Percentiles rank a stretch among this genome's conserved stretches.
Evolutionary conservation across 2,888 invertebrate species (phyloP).

Genomic region (Eupithecia vulgata): DNA sequence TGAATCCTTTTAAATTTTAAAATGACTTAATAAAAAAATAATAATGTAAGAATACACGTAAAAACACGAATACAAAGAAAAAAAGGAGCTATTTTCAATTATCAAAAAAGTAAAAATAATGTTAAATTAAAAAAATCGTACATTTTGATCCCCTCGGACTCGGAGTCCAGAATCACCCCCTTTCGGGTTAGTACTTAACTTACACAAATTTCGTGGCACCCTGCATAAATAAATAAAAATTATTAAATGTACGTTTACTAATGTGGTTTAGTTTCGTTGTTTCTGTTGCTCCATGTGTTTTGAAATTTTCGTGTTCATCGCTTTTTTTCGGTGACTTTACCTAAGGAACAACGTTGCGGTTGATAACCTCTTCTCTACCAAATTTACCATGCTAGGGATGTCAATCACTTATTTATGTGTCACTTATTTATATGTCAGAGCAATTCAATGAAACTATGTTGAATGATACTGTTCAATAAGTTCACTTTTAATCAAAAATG

Average conservation of each 20-base stretch:
- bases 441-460: neutral
- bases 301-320: neutral
- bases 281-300: neutral
- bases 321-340: neutral
- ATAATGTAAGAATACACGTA: too few relatives aligned
- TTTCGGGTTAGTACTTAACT: too few relatives aligned
- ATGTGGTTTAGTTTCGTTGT: neutral
- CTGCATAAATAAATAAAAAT: too few relatives aligned
- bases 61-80: too few relatives aligned
- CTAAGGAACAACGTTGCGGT: neutral
- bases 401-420: neutral
- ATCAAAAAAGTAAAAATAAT: too few relatives aligned
- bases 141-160: too few relatives aligned
- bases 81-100: too few relatives aligned
- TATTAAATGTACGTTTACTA: neutral
- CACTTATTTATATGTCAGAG: neutral
- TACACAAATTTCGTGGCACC: too few relatives aligned
- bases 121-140: too few relatives aligned
- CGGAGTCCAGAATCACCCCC: too few relatives aligned
- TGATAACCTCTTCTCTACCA: neutral
- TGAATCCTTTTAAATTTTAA: too few relatives aligned
- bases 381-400: constrained; percentile 6
- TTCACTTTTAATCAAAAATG: neutral
- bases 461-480: neutral
- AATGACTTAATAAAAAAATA: too few relatives aligned